Conservation (phyloP, 1,140 invertebrate species). For the Pantala flavescens region DNA sequence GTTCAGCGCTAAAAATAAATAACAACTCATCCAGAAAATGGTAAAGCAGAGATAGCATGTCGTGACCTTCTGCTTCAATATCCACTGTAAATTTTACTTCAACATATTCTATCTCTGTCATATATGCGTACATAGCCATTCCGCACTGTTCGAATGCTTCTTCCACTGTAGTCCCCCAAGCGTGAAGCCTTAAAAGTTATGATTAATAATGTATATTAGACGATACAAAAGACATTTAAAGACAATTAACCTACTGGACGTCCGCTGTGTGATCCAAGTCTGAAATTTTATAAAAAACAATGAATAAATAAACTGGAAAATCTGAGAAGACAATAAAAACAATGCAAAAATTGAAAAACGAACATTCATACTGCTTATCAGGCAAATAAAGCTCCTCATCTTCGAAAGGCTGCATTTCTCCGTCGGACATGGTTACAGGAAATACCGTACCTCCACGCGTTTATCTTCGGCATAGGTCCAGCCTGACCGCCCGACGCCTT, state of each 20-base stretch:
- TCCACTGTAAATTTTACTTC: slow-evolving; percentile 66
- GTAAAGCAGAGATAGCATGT: slow-evolving; percentile 79
- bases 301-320: slow-evolving; percentile 18
- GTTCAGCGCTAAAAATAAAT: slow-evolving; percentile 86
- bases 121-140: slow-evolving; percentile 93
- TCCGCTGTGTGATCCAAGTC: slow-evolving; percentile 96
- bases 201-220: slow-evolving; percentile 19
- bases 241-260: slow-evolving; percentile 71
- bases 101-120: slow-evolving; percentile 84
- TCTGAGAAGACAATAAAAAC: neutral
- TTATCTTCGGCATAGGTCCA: too few relatives aligned
- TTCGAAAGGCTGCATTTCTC: neutral
- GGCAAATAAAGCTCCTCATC: neutral
- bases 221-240: slow-evolving; percentile 7
- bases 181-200: slow-evolving; percentile 56
- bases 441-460: too few relatives aligned
- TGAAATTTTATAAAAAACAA: slow-evolving; percentile 42
- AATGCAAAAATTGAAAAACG: neutral
- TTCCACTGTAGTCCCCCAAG: slow-evolving; percentile 78
- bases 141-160: slow-evolving; percentile 95
- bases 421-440: neutral
- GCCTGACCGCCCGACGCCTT: too few relatives aligned
- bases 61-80: slow-evolving; percentile 77
- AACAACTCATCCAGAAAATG: slow-evolving; percentile 93
- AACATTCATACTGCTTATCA: neutral